Conservation (phyloP, 2,797 vertebrate species). For the Gallinago stenura region DNA sequence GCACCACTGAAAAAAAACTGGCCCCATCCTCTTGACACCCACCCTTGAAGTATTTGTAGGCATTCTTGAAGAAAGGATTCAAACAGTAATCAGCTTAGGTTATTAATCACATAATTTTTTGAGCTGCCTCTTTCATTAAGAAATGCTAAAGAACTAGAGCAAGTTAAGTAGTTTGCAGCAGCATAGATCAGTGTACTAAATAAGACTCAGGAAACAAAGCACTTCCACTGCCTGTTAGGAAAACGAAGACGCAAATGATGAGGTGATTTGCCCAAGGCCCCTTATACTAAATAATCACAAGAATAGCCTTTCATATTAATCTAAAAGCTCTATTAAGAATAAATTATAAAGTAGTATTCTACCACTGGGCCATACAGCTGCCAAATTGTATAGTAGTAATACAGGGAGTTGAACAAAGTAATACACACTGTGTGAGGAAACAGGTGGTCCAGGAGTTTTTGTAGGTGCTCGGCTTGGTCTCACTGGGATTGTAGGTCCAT, state of each 20-base stretch:
- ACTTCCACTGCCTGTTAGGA: neutral
- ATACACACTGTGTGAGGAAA: slow-evolving; percentile 69
- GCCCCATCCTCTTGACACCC: no score
- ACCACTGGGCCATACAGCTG: neutral
- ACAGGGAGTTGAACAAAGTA: neutral
- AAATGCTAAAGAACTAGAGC: neutral
- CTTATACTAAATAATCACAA: neutral
- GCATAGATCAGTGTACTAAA: fast-evolving
- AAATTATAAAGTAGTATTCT: neutral
- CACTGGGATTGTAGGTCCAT: slow-evolving; percentile 81
- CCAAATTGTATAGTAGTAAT: neutral
- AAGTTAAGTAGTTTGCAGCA: neutral
- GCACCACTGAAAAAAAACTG: no score
- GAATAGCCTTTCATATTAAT: neutral
- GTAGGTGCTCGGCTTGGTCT: slow-evolving; percentile 85
- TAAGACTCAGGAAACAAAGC: neutral
- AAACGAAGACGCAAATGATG: neutral
- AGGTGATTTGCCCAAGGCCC: neutral
- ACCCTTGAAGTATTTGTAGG: no score
- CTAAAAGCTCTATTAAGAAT: neutral
- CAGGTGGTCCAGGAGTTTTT: slow-evolving; percentile 82
- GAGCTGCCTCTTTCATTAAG: neutral
- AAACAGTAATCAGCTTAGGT: neutral
- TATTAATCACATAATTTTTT: neutral
- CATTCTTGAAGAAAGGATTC: neutral